Evolutionary conservation across 2,113 vertebrate genomes (phyloP).

Genomic region (Ictidomys tridecemlineatus): DNA sequence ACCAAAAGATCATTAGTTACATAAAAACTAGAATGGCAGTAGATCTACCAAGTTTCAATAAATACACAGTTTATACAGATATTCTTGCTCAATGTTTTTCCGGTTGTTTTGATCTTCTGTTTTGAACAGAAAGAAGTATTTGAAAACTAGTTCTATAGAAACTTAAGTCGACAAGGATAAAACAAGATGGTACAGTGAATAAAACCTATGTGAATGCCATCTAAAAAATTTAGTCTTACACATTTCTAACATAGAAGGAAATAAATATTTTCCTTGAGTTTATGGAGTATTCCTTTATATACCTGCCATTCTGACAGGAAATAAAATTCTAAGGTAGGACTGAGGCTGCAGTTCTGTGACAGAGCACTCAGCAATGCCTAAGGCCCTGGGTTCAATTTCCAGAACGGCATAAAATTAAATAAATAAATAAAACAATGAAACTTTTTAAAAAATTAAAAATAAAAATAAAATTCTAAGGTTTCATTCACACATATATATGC

Average conservation of each 20-base stretch:
- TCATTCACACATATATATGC: neutral
- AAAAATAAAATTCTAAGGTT: neutral
- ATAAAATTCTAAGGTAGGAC: neutral
- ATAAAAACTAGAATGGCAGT: neutral
- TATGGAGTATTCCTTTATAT: neutral
- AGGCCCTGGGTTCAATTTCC: no score
- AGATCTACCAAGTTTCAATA: neutral
- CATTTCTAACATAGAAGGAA: neutral
- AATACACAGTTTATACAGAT: neutral
- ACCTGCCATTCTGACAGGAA: neutral
- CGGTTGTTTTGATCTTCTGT: neutral
- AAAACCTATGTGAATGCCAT: neutral
- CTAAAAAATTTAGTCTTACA: neutral
- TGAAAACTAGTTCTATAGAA: neutral
- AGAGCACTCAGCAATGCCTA: no score
- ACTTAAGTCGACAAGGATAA: neutral
- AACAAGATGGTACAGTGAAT: neutral
- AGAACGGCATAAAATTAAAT: no score
- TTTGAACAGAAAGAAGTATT: neutral
- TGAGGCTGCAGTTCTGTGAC: no score
- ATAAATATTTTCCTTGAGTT: slow-evolving; percentile 10
- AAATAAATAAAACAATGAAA: no score
- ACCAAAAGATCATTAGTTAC: slow-evolving; percentile 67
- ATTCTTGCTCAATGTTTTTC: neutral
- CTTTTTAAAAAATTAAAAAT: no score